Evolutionary conservation across 2,888 invertebrate genomes (phyloP).

Genomic region (Cheilosia scutellata): DNA sequence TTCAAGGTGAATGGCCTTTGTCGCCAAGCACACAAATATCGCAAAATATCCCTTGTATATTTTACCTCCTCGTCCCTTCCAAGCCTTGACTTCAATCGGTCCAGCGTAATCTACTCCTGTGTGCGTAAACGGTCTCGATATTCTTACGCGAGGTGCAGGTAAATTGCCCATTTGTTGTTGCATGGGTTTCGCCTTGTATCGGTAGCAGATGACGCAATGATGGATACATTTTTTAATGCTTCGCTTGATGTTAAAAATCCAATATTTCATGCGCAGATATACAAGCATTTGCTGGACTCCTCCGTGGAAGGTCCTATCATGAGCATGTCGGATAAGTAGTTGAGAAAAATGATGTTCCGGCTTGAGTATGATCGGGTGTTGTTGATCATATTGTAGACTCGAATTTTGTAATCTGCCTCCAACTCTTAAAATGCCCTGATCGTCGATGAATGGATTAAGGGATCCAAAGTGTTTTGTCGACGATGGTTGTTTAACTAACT

Average conservation of each 20-base stretch:
- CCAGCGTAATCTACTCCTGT: slow-evolving; percentile 64
- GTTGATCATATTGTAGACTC: slow-evolving; percentile 26
- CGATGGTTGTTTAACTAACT: background rate
- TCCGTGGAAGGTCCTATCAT: slow-evolving; percentile 27
- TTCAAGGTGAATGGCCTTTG: slow-evolving; percentile 53
- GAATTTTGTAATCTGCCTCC: slow-evolving; percentile 43
- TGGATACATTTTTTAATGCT: no score
- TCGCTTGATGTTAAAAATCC: no score
- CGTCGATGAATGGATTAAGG: slow-evolving; percentile 32
- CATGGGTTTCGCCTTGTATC: no score
- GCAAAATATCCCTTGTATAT: slow-evolving; percentile 38
- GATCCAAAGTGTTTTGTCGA: slow-evolving; percentile 22
- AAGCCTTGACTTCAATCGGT: no score
- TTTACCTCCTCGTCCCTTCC: slow-evolving; percentile 7
- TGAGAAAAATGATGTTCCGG: slow-evolving; percentile 19
- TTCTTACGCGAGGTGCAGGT: slow-evolving; percentile 26
- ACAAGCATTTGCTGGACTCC: slow-evolving; percentile 17
- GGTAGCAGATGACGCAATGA: no score
- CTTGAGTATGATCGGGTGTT: slow-evolving; percentile 36
- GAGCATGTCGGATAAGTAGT: slow-evolving; percentile 24
- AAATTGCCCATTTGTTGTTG: slow-evolving; percentile 36
- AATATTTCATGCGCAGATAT: background rate
- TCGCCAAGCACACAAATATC: slow-evolving; percentile 46
- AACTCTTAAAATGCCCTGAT: slow-evolving; percentile 12
- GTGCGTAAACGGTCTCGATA: slow-evolving; percentile 52